Conservation (phyloP, 2,888 invertebrate genomes). For the Monoplex corrugatus region DNA sequence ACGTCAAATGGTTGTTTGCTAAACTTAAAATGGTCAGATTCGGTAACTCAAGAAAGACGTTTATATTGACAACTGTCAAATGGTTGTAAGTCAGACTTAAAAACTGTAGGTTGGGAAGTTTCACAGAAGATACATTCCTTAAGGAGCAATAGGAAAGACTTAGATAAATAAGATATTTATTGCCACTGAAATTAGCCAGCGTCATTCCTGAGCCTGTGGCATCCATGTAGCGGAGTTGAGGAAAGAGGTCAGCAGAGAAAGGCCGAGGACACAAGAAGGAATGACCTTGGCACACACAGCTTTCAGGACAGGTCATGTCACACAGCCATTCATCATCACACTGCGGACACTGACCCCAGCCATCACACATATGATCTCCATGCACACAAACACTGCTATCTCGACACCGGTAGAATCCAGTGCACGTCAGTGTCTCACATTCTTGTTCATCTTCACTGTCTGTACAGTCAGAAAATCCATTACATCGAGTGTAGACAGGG, state of each 20-base stretch:
- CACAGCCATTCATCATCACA: slow-evolving; percentile 13
- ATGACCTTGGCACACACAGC: neutral
- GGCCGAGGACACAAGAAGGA: neutral
- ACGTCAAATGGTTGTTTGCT: neutral
- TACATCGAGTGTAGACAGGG: slow-evolving; percentile 3
- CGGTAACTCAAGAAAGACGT: neutral
- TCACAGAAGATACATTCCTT: neutral
- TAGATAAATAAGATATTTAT: neutral
- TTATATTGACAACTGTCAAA: neutral
- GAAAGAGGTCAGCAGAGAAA: neutral
- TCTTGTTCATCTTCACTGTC: neutral
- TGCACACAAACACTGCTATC: neutral
- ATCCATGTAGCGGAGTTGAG: neutral
- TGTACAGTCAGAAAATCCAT: slow-evolving; percentile 15
- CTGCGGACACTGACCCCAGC: slow-evolving; percentile 21
- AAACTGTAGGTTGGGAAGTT: neutral
- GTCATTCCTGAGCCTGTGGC: neutral
- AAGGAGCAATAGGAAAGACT: neutral
- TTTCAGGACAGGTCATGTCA: neutral
- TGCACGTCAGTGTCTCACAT: neutral
- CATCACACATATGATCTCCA: slow-evolving; percentile 20
- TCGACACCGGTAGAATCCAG: neutral
- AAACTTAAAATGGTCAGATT: neutral
- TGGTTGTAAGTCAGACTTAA: neutral
- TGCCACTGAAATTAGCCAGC: neutral